Percentiles rank a stretch among this genome's conserved stretches.
Evolutionary conservation across 1,140 invertebrate species (phyloP).

Genomic region (Telenomus remus): DNA sequence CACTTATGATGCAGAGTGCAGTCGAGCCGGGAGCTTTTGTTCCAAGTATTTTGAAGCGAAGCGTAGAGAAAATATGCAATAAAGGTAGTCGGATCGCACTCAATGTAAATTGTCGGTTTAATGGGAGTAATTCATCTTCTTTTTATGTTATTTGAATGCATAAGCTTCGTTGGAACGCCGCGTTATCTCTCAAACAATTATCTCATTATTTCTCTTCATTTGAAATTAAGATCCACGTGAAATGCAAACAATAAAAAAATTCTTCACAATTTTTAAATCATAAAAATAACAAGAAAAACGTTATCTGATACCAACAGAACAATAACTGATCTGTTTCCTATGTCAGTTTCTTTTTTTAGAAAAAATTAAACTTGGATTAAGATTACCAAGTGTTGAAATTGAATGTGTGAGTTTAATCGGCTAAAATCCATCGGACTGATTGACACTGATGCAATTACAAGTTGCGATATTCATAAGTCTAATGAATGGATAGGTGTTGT

Average conservation of each 20-base stretch:
- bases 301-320: no score
- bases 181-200: no score
- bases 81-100: slow-evolving; percentile 2
- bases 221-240: no score
- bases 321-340: no score
- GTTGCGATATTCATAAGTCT: slow-evolving; percentile 30
- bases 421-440: slow-evolving; percentile 27
- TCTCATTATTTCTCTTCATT: slow-evolving; percentile 6
- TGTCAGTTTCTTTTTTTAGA: no score
- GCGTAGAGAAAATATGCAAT: slow-evolving; percentile 24
- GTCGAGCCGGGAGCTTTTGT: neutral
- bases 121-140: slow-evolving; percentile 8
- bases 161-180: no score
- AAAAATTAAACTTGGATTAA: no score
- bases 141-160: slow-evolving; percentile 7
- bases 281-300: no score
- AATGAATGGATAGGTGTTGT: slow-evolving; percentile 43
- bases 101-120: slow-evolving; percentile 19
- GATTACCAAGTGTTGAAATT: neutral
- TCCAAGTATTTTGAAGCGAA: neutral
- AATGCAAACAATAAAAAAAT: no score
- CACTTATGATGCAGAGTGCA: no score
- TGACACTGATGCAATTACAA: slow-evolving; percentile 36
- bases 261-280: no score
- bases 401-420: slow-evolving; percentile 4